Base-by-base conservation (phyloP, 2,888 invertebrate genomes). In the Eristalis pertinax region DNA sequence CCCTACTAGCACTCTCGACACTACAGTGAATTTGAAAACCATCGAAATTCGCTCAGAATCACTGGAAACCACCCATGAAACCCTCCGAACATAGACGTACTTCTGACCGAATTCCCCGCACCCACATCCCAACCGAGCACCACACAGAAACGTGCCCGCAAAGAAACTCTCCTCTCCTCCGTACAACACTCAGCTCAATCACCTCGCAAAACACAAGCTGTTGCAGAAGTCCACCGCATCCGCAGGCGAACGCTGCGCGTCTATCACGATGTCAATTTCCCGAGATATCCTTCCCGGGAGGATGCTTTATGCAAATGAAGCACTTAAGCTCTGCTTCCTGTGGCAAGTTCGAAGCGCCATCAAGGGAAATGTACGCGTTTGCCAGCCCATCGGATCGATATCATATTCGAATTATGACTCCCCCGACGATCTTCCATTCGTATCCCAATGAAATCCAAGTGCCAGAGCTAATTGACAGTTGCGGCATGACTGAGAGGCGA, bases 381-480 rank as follows among this genome's bases (percentile, higher is more conserved):
- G 50, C 50, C 50, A 50, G 50, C 50, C n/a, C 50, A 50, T 50
- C 50, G 50, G 50, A 50, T 50, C 50, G 50, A 50, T 50, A 50
- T 50, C 50, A 50, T 50, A 50, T 50, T 50, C 50, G 50, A 50
- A 50, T 50, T 50, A 50, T 50, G 50, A 50, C 50, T 50, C 50
- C 50, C 50, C n/a, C 19, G 50, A 50, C 50, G 50, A 50, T 50
- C 50, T 8, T 50, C 19, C 50, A 19, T 19, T 19, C 50, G n/a
- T 19, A 50, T 50, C 19, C n/a, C 19, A 50, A 5, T 50, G 50
- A 50, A 50, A 50, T 50, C 19, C 50, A 50, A 50, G 19, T 50
- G 50, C 50, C 50, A 50, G 8, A 19, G 19, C 50, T 50, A 50
- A 50, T 50, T 50, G 50, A 50, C 50, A 50, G 50, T 50, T 50